These are phyloP conservation scores for Scaptomyza caliginosa DNA, from an alignment of 2,888 invertebrate genomes.

Conservation along the genomic window DNA sequence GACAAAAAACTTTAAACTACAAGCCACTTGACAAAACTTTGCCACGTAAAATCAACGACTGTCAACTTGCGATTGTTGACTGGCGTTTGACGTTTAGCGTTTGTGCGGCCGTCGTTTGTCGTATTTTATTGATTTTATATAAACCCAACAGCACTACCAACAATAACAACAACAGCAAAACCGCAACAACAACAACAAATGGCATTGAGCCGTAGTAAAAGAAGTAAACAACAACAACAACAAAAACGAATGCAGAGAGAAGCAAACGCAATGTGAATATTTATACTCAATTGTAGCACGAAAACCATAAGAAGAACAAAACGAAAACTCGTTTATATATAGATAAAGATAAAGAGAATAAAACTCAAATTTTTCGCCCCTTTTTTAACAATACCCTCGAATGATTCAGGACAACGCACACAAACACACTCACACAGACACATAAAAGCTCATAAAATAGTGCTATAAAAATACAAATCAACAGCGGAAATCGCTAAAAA, in stretches of 20 bases:
- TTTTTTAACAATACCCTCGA: not conserved
- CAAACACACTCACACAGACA: conserved; percentile 26
- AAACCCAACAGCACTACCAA: conserved; percentile 23
- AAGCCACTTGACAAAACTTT: conserved; percentile 24
- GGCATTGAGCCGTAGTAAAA: conserved; percentile 48
- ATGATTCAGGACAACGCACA: conserved; percentile 48
- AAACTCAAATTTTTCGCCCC: conserved; percentile 26
- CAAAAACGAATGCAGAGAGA: conserved; percentile 20
- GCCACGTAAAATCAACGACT: conserved; percentile 70
- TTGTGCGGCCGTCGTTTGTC: conserved; percentile 10
- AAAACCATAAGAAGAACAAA: conserved; percentile 40
- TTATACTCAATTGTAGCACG: conserved; percentile 67
- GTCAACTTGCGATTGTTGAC: conserved; percentile 45
- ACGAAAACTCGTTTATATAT: conserved; percentile 8
- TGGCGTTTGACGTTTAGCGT: conserved; percentile 3
- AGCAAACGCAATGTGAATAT: conserved; percentile 75
- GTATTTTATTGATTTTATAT: conserved; percentile 72
- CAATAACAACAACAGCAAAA: conserved; percentile 36
- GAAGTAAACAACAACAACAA: conserved; percentile 32
- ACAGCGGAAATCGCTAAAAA: no score
- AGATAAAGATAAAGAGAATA: conserved; percentile 16
- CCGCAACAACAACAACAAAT: conserved; percentile 29
- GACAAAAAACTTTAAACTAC: conserved; percentile 11
- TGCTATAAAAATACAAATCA: conserved; percentile 63
- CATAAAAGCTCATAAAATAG: conserved; percentile 60